A percentile compares a stretch with the other conserved stretches of the same genome.
Conservation (phyloP, 2,113 vertebrate species). For the Gymnocephalus cernua region DNA sequence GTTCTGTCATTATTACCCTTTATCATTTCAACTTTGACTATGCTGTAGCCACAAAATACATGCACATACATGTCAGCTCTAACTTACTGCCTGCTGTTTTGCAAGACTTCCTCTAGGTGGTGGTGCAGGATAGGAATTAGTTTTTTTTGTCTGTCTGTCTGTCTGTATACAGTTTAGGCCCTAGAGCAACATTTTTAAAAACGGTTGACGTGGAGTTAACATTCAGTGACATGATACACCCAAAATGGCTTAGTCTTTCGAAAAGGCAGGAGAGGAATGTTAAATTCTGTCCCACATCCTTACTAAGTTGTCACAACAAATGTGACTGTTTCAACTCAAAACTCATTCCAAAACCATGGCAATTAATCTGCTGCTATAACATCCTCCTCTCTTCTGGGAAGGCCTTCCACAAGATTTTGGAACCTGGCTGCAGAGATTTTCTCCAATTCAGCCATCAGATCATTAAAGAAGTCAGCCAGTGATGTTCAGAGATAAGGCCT, state of each 20-base stretch:
- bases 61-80: not conserved
- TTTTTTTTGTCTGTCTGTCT: too few relatives aligned
- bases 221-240: not conserved
- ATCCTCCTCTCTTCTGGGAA: not conserved
- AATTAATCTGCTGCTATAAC: not conserved
- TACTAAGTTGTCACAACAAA: not conserved
- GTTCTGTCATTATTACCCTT: not conserved
- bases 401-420: not conserved
- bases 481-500: too few relatives aligned
- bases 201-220: not conserved
- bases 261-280: not conserved
- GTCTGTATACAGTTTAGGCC: not conserved
- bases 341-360: not conserved
- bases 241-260: too few relatives aligned
- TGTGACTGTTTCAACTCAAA: not conserved
- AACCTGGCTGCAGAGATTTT: not conserved
- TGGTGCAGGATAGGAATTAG: conserved; percentile 30
- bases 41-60: not conserved
- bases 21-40: not conserved
- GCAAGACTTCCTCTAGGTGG: conserved; percentile 40
- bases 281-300: not conserved
- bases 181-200: not conserved
- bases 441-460: not conserved
- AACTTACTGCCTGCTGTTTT: conserved; percentile 1
- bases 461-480: too few relatives aligned